phyloP scores from a whole-genome alignment of 2,113 vertebrate genomes.

The Albula goreensis region DNA sequence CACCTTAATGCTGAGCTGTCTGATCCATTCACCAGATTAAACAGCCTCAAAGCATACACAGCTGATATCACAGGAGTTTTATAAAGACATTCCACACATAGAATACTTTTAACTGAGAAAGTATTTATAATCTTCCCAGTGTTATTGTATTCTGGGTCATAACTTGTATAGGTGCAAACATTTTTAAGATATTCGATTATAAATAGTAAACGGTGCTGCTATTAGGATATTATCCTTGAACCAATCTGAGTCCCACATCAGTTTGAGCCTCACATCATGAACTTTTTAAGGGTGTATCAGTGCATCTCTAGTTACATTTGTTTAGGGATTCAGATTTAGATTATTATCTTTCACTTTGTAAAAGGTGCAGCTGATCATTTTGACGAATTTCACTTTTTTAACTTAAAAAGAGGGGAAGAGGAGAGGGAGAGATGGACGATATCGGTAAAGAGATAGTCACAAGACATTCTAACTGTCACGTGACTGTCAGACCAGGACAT shows the following conservation, averaged over 20 bases:
- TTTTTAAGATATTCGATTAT: conserved; percentile 72
- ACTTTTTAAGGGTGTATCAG: conserved; percentile 72
- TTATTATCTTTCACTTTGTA: conserved; percentile 8
- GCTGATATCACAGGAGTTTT: conserved; percentile 15
- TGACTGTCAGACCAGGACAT: no score
- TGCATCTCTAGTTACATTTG: conserved; percentile 49
- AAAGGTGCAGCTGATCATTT: conserved; percentile 48
- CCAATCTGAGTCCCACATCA: conserved; percentile 63
- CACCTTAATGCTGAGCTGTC: not conserved
- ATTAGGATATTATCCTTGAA: conserved; percentile 71
- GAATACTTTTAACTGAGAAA: conserved; percentile 21
- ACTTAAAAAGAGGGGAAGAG: conserved; percentile 33
- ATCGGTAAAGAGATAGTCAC: not conserved
- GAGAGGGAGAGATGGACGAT: conserved; percentile 21
- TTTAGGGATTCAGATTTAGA: conserved; percentile 1
- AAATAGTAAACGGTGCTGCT: conserved; percentile 79
- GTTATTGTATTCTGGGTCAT: conserved; percentile 64
- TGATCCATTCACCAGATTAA: not conserved
- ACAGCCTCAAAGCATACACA: not conserved
- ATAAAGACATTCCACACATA: conserved; percentile 28
- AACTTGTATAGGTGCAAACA: conserved; percentile 70
- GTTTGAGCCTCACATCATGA: conserved; percentile 57
- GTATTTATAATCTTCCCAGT: conserved; percentile 54
- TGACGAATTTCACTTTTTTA: conserved; percentile 53
- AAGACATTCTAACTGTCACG: no score